Conservation (phyloP, 2,888 invertebrate genomes). For the Saturnia japonica region DNA sequence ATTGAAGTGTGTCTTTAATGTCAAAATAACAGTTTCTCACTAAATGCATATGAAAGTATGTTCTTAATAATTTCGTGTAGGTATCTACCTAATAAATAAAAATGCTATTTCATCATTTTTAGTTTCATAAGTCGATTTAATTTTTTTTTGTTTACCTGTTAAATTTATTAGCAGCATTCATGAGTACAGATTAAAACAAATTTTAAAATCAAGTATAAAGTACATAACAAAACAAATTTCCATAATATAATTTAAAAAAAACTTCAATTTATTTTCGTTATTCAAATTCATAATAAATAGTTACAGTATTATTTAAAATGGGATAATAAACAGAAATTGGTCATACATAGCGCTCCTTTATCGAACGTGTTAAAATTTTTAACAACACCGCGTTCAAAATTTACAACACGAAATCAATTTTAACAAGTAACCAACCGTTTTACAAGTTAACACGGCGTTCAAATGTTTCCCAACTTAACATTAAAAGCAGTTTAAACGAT, state of each 20-base stretch:
- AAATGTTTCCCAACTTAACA: background rate
- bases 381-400: background rate
- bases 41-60: too few species aligned
- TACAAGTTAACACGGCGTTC: background rate
- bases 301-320: background rate
- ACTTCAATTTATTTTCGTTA: background rate
- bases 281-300: background rate
- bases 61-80: too few species aligned
- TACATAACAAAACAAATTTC: background rate
- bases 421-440: constrained; percentile 5
- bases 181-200: too few species aligned
- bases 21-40: too few species aligned
- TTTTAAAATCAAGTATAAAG: background rate
- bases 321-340: background rate
- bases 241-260: background rate
- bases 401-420: constrained; percentile 11
- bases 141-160: too few species aligned
- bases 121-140: too few species aligned
- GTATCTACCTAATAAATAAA: too few species aligned
- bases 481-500: background rate
- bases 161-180: too few species aligned
- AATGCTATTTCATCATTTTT: too few species aligned
- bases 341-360: background rate
- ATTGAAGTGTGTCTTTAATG: too few species aligned
- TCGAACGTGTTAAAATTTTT: background rate